Base-by-base conservation (phyloP, 2,113 vertebrate genomes). In the Lathamus discolor region DNA sequence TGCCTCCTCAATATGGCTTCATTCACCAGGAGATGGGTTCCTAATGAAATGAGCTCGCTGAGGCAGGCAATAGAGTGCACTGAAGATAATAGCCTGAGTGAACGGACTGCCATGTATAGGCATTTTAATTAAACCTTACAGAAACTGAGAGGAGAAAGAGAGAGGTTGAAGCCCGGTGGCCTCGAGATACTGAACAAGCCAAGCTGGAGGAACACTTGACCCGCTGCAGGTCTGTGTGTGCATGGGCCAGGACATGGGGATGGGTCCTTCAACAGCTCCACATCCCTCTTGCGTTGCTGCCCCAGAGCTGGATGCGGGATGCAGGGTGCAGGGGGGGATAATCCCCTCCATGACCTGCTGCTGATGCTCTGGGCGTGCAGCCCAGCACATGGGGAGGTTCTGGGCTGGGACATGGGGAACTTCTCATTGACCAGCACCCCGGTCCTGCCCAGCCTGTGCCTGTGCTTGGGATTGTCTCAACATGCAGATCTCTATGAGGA, bases 111-210 rank as follows among this genome's bases (percentile, higher is more conserved):
- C 0, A 0, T 51, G 28, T 76, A 8, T 7, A 67, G 85, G 87
- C 94, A 90, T 81, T 92, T 73, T 96, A 96, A 94, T 97, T 96
- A 95, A 93, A 90, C n/a, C 24, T 88, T 75, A 67, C n/a, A 83
- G 90, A 90, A 68, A 54, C 68, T 48, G 48, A 63, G 79, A 93
- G 83, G 54, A 86, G 46, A 29, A 80, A 16, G 7, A 57, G 35
- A 55, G 64, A 86, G 44, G 13, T 1, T 44, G 67, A 90, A 68
- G 59, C 54, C 78, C 72, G 55, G 44, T 94, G 86, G 82, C 70
- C 29, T 10, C 7, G 68, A 78, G 73, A 22, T 44, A 67, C 78
- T 37, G 72, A 61, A 11, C 9, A 14, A 62, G 31, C 54, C 41
- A 82, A 41, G 85, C 18, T 79, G 43, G 75, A 41, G 59, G 74